Base-by-base conservation (phyloP, 2,888 invertebrate species). In the Drosophila lacicola region DNA sequence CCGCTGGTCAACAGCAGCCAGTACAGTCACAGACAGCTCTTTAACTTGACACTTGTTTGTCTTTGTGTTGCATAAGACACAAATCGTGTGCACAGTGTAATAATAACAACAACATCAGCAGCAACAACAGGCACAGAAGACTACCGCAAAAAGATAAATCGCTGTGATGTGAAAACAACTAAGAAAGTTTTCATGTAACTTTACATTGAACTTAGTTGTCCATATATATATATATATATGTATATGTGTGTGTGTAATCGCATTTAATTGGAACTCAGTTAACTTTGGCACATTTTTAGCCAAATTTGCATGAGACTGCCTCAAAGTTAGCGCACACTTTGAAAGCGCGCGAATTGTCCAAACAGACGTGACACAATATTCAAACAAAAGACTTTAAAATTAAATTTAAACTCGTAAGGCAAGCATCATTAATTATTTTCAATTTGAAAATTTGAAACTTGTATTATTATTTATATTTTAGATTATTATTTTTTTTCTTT, bases 21-120 rank as follows among this genome's bases (percentile, higher is more conserved):
- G 54, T 63, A 42, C n/a, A 49, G 53, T 45, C 47, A 45, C 57
- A 51, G 57, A 51, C 55, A 51, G 29, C 36, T 70, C 49, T 56
- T 73, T 66, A 63, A 66, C 70, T 81, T 81, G 85, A 82, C 80
- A 80, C 63, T 75, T 84, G 85, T 69, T 55, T 50, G 47, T 74
- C 21, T 29, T 17, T 44, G 8, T 55, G 57, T 76, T 74, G 55
- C 80, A 58, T 78, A 74, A 74, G 17, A 21, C 29, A 21, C 41
- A 29, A 49, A 53, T 49, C 54, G 77, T 80, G 70, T 65, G 70
- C 70, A 66, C 72, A 74, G 70, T 76, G 47, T 58, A 56, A 46
- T 44, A 49, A 29, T 17, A 34, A 19, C 11, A 50, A 25, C 41
- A 41, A 2, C 25, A 25, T 6, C 6, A n/a, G 3, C 60, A 79